Conservation (phyloP, 2,113 vertebrate genomes). For the Pagrus major region DNA sequence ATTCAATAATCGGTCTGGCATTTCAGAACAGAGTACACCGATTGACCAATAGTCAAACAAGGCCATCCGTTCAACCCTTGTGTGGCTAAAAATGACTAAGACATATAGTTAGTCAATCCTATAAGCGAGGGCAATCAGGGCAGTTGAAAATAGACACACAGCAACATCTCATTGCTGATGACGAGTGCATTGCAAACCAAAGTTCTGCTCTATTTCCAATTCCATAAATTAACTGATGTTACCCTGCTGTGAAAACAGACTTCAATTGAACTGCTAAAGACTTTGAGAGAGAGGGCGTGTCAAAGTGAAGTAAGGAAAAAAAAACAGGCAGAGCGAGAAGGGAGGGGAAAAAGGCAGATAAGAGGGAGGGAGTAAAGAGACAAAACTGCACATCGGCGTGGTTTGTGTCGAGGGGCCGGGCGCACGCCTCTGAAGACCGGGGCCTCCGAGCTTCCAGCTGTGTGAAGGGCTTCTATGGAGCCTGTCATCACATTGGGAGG, state of each 20-base stretch:
- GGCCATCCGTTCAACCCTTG: not conserved
- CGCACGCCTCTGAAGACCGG: slow-evolving; percentile 71
- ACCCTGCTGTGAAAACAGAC: slow-evolving; percentile 29
- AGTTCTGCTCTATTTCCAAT: slow-evolving; percentile 6
- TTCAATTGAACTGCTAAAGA: slow-evolving; percentile 55
- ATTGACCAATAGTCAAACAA: not conserved
- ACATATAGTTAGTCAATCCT: not conserved
- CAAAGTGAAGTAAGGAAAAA: not conserved
- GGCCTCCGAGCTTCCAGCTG: slow-evolving; percentile 78
- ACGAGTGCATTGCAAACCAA: no score
- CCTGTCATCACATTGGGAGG: slow-evolving; percentile 81
- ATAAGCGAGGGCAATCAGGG: not conserved
- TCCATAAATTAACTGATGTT: slow-evolving; percentile 29
- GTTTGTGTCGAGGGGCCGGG: slow-evolving; percentile 64
- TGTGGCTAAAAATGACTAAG: not conserved
- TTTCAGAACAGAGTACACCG: not conserved
- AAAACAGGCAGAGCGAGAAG: slow-evolving; percentile 1
- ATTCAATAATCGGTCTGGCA: not conserved
- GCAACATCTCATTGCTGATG: not conserved
- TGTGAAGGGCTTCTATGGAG: slow-evolving; percentile 72
- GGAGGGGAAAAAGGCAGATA: slow-evolving; percentile 25
- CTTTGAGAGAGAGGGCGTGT: slow-evolving; percentile 40
- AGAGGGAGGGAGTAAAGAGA: slow-evolving; percentile 49
- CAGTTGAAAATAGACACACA: not conserved
- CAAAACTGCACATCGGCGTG: slow-evolving; percentile 67